Conservation (phyloP, 2,888 invertebrate species). For the Dexiosoma caninum region DNA sequence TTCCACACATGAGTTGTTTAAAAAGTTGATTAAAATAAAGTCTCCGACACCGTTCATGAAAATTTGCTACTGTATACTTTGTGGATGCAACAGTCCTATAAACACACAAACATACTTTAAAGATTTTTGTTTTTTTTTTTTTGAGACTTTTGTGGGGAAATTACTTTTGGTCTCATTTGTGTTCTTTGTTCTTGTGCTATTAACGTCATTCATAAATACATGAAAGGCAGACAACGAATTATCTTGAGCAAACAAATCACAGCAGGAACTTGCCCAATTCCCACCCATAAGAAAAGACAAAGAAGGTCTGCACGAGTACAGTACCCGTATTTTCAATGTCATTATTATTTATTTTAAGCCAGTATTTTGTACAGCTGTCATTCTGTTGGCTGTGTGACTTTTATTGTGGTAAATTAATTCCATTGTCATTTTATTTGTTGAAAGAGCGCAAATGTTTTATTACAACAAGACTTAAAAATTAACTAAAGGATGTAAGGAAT, state of each 20-base stretch:
- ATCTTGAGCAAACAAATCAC: slow-evolving; percentile 26
- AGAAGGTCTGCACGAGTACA: too few relatives aligned
- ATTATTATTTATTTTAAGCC: not conserved
- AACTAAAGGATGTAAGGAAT: too few relatives aligned
- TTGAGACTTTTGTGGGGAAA: not conserved
- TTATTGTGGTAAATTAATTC: not conserved
- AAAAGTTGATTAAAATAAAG: not conserved
- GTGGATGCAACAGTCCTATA: not conserved
- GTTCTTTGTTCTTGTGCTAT: not conserved
- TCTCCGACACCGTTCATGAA: not conserved
- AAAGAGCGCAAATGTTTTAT: not conserved
- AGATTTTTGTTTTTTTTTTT: not conserved
- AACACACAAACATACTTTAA: slow-evolving; percentile 24
- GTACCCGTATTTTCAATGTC: slow-evolving; percentile 10
- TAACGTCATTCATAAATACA: slow-evolving; percentile 6
- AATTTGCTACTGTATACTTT: not conserved
- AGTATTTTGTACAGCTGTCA: not conserved
- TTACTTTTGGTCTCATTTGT: not conserved
- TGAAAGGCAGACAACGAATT: not conserved
- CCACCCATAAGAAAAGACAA: slow-evolving; percentile 42
- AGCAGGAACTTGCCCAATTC: slow-evolving; percentile 38
- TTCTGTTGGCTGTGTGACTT: not conserved
- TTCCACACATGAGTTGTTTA: too few relatives aligned
- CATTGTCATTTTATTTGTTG: not conserved
- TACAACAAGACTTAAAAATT: too few relatives aligned